Evolutionary conservation across 2,888 invertebrate species (phyloP).

Genomic region (Limnephilus auricula): DNA sequence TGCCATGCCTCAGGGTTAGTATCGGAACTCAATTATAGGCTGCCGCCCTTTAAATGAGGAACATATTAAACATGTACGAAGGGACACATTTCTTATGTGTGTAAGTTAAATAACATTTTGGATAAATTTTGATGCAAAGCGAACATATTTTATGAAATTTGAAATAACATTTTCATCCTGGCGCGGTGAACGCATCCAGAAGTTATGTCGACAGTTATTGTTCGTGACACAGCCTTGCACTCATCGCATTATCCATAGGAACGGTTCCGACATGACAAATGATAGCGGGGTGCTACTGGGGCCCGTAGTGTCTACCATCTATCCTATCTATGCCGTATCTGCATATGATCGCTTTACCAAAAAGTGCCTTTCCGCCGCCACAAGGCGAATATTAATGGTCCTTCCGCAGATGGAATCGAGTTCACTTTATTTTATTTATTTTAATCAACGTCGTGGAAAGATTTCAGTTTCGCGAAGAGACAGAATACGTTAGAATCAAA

Average conservation of each 20-base stretch:
- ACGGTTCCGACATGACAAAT: conserved; percentile 65
- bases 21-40: background rate
- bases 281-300: conserved; percentile 46
- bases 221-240: conserved; percentile 61
- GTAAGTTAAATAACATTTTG: background rate
- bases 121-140: background rate
- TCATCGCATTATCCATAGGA: conserved; percentile 61
- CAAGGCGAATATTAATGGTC: conserved; percentile 55
- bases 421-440: conserved; percentile 52
- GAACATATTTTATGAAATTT: background rate
- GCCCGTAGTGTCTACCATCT: background rate
- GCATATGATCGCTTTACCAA: conserved; percentile 56
- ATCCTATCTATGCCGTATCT: conserved; percentile 47
- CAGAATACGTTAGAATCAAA: background rate
- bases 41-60: background rate
- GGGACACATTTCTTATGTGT: background rate
- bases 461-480: conserved; percentile 3
- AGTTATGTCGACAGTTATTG: conserved; percentile 40
- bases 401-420: conserved; percentile 38
- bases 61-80: background rate
- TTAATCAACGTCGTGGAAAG: conserved; percentile 16
- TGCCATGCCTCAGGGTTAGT: background rate
- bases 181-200: background rate
- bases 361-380: conserved; percentile 50
- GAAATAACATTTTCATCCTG: background rate